Base-by-base conservation (phyloP, 30 jellyfish, hydroid and myxozoan genomes). In the Nemopilema nomurai region DNA sequence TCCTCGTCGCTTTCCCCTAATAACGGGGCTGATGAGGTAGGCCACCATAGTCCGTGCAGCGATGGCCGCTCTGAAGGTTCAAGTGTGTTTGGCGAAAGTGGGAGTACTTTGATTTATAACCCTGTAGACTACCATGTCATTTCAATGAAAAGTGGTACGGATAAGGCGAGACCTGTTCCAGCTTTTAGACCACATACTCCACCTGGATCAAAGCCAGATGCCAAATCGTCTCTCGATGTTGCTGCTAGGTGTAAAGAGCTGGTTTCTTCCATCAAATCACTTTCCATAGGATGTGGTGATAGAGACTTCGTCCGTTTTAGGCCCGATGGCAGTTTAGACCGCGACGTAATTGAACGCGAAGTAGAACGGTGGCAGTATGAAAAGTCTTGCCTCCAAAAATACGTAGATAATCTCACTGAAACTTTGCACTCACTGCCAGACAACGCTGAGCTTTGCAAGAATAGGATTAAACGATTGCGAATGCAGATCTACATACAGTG, bases 401-500 rank as follows among this genome's bases (percentile, higher is more conserved):
- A 74, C 33, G 41, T 49, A 3, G 77, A 33, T 18, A 62, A 65
- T 26, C 26, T 84, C 20, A 84, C 64, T 17, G 87, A 73, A 19
- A 74, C 84, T 33, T 28, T 84, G 6, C 24, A 16, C 18, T 9
- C 70, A 0, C 51, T 69, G 25, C 33, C 7, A 3, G 70, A 73
- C 16, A 23, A 27, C 1, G 31, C 69, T 73, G 70, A 67, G 1
- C 17, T 73, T 4, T 31, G 18, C 4, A 19, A 28, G 63, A 62
- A 50, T 62, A 83, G 31, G 26, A 71, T 32, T 63, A 66, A 73
- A 65, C 67, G 76, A 82, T 57, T 31, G 52, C 84, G 83, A 51
- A 62, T 84, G 31, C 67, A 73, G 69, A 65, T 84, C 1, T 74
- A 62, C 20, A 78, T 84, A 25, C 75, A 67, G 93, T 84, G 25